A percentile compares a stretch with the other conserved stretches of the same genome.
These are phyloP conservation scores for Calypte anna DNA, from an alignment of 2,113 vertebrate genomes.

Conservation along the genomic window DNA sequence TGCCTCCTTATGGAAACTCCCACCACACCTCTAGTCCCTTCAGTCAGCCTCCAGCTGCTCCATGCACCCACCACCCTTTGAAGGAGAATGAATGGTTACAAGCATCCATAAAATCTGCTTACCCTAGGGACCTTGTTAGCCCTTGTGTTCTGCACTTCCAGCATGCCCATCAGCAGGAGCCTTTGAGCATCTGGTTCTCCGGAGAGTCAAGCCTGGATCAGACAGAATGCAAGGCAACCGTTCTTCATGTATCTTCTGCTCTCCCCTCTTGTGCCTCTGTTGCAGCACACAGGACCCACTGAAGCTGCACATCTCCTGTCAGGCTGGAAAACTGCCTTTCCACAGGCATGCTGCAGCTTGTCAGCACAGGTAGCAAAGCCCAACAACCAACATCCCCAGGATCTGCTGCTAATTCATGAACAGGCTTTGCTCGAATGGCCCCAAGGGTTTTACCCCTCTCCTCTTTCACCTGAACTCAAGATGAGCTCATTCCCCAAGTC, in stretches of 20 bases:
- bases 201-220: background rate
- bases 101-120: background rate
- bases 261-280: background rate
- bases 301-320: background rate
- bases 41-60: background rate
- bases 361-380: background rate
- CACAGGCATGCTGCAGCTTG: background rate
- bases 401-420: background rate
- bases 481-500: constrained; percentile 12
- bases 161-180: background rate
- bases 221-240: background rate
- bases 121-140: background rate
- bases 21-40: background rate
- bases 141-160: background rate
- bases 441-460: background rate
- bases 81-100: background rate
- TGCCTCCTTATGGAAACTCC: background rate
- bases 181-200: fast-evolving
- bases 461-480: background rate
- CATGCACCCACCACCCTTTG: background rate
- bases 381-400: background rate
- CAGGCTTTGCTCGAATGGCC: background rate
- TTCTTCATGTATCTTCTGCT: background rate
- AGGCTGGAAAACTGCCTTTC: background rate
- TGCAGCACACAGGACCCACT: fast-evolving